Conservation (phyloP, 2,113 vertebrate species). For the Balaeniceps rex region DNA sequence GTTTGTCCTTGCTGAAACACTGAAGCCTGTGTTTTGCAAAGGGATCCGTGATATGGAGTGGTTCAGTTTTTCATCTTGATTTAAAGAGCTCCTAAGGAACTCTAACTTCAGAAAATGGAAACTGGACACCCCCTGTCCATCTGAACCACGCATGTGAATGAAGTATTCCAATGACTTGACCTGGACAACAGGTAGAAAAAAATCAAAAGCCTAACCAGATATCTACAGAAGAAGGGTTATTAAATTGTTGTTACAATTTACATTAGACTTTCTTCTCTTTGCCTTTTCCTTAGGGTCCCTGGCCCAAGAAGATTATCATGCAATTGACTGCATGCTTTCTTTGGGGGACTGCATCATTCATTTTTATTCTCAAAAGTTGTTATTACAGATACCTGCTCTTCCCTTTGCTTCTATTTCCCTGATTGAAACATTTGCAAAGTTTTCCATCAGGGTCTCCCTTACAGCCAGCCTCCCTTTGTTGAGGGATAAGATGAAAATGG, state of each 20-base stretch:
- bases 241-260: neutral
- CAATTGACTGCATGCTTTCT: neutral
- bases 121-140: neutral
- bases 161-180: neutral
- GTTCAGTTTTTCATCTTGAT: neutral
- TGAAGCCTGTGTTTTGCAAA: neutral
- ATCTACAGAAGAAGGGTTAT: neutral
- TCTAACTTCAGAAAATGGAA: neutral
- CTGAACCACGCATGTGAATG: neutral
- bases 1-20: neutral
- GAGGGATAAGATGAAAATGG: neutral
- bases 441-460: neutral
- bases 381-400: neutral
- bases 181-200: neutral
- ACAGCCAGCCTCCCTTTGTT: neutral
- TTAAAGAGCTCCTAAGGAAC: neutral
- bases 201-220: neutral
- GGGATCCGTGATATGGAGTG: neutral
- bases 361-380: neutral
- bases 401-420: neutral
- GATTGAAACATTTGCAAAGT: neutral
- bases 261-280: neutral
- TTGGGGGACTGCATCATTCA: neutral
- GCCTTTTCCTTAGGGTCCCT: neutral
- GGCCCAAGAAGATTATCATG: neutral